Percentiles rank a stretch among this genome's conserved stretches.
phyloP scores from a whole-genome alignment of 2,113 vertebrate genomes.

The Bettongia penicillata region DNA sequence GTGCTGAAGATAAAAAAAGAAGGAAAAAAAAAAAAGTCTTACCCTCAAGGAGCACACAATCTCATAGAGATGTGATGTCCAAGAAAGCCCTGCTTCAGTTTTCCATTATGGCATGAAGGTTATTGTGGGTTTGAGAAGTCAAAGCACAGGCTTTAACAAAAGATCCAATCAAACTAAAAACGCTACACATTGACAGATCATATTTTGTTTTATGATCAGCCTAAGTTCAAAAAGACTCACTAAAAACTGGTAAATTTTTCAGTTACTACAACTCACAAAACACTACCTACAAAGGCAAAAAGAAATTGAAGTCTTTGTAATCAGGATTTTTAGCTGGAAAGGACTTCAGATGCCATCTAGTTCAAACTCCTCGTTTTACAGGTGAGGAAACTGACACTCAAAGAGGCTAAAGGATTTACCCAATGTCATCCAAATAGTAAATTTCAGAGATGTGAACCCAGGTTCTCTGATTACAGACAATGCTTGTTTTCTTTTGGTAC shows the following conservation, averaged over 20 bases:
- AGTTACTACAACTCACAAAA: neutral
- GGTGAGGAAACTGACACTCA: neutral
- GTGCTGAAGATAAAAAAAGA: neutral
- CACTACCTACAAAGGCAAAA: neutral
- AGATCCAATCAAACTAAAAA: neutral
- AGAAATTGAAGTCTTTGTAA: neutral
- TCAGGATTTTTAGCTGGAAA: neutral
- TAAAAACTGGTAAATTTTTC: neutral
- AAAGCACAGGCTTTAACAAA: neutral
- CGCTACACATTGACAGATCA: neutral
- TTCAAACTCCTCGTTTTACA: neutral
- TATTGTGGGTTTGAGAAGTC: neutral
- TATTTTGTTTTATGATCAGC: neutral
- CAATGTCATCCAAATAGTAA: neutral
- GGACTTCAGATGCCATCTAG: neutral
- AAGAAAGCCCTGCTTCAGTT: neutral
- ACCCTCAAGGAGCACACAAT: neutral
- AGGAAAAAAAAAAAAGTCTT: neutral
- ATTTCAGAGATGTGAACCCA: neutral
- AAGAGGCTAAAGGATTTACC: neutral
- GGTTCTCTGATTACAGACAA: neutral
- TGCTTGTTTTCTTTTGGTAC: neutral
- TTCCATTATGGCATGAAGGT: neutral
- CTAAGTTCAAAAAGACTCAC: neutral
- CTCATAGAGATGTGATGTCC: neutral